Base-by-base conservation (phyloP, 2,113 vertebrate genomes). In the Mus spicilegus region DNA sequence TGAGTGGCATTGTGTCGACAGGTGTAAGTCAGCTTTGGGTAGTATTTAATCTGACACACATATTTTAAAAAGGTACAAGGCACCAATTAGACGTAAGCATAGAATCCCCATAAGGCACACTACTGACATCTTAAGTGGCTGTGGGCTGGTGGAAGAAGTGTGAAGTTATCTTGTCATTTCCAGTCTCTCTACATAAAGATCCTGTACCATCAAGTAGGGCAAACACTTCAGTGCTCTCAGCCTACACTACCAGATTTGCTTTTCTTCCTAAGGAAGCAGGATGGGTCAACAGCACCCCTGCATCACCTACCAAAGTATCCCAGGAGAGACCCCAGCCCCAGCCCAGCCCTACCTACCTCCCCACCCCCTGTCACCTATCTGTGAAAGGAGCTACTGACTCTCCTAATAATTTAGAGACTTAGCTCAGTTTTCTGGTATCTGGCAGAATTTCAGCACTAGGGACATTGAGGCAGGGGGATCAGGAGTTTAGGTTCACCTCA, bases 181-280 rank as follows among this genome's bases (percentile, higher is more conserved):
- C 49, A 16, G 33, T 42, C 65, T 94, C 67, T 89, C 81, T 91
- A 56, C 61, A 2, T 3, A 8, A 46, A 80, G 17, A 33, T 17
- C 26, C 20, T 6, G 3, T n/a, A 13, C 46, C 61, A 89, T 51
- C 63, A 12, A 7, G 33, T 17, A 16, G 54, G 39, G 65, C 51
- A 39, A 20, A n/a, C 0, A 24, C 13, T 58, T 42, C 58, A 0
- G 61, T 46, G 54, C 30, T 42, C 30, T 22, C 1, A 0, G 46
- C 58, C 46, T 9, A 10, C 13, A 1, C 14, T 7, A 2, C 58
- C 24, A 4, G 36, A 7, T 9, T 63, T 13, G 4, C 6, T 28
- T 9, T 0, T 3, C 72, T 0, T 2, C 46, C 42, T 4, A 0
- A 26, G 75, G 78, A 67, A 22, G 39, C 11, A 70, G 69, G 36